phyloP scores from a whole-genome alignment of 1,140 invertebrate genomes.

The Drosophila nigrodunni region DNA sequence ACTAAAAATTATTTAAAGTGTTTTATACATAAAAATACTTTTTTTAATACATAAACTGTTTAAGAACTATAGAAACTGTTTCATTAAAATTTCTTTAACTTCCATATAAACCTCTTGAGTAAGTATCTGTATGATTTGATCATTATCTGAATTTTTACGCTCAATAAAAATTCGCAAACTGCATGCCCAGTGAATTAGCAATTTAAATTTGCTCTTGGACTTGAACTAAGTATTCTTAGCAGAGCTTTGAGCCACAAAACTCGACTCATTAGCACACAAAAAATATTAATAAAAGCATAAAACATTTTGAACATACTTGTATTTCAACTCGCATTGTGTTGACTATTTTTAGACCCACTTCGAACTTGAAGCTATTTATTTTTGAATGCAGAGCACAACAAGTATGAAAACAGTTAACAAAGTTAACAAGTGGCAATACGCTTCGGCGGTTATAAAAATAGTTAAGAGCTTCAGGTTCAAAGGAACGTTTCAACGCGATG shows the following conservation, averaged over 20 bases:
- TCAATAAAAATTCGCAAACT: conserved; percentile 15
- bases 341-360: conserved; percentile 45
- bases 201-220: conserved; percentile 35
- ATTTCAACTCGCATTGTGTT: conserved; percentile 1
- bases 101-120: neutral
- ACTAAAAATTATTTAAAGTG: too few species aligned
- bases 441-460: conserved; percentile 30
- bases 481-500: conserved; percentile 23
- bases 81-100: neutral
- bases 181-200: conserved; percentile 30
- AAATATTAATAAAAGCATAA: conserved; percentile 21
- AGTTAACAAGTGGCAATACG: conserved; percentile 17
- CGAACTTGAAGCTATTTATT: conserved; percentile 52
- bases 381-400: conserved; percentile 44
- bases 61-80: neutral
- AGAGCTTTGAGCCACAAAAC: conserved; percentile 10
- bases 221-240: conserved; percentile 30
- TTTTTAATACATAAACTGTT: neutral
- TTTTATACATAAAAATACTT: too few species aligned
- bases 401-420: conserved; percentile 16
- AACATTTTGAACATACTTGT: neutral
- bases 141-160: neutral
- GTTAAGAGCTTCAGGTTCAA: conserved; percentile 32
- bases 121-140: conserved; percentile 1
- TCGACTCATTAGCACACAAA: conserved; percentile 30